A percentile compares a stretch with the other conserved stretches of the same genome.
These are phyloP conservation scores for Simalia tracyae DNA, from an alignment of 2,797 vertebrate genomes.

Conservation along the genomic window DNA sequence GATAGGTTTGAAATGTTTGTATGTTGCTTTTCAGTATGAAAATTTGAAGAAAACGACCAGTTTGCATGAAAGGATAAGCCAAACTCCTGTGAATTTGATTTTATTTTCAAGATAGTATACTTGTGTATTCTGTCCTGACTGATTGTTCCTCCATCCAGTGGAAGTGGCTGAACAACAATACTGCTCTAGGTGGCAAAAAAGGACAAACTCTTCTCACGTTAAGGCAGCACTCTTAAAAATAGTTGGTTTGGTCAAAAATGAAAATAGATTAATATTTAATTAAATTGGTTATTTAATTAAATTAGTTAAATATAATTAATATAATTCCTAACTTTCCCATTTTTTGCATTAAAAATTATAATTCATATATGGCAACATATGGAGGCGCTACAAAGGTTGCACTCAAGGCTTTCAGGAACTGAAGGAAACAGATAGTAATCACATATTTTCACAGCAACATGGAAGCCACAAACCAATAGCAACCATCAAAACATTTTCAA, in stretches of 20 bases:
- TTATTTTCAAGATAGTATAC: not conserved
- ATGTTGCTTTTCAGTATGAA: not conserved
- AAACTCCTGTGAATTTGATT: not conserved
- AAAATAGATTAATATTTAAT: not conserved
- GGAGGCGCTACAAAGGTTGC: not conserved
- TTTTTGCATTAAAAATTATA: not conserved
- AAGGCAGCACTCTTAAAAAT: not conserved
- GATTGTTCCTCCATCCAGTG: not conserved
- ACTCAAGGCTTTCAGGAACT: not conserved
- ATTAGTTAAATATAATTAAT: not conserved
- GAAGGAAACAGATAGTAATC: not conserved
- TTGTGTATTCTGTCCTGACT: not conserved
- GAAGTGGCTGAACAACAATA: not conserved
- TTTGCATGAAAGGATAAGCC: not conserved
- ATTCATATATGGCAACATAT: not conserved
- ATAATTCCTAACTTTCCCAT: not conserved
- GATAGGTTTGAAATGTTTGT: not conserved
- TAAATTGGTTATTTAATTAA: not conserved
- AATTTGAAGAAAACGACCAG: not conserved
- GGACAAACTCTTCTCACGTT: not conserved
- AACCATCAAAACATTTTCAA: not conserved
- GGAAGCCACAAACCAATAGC: not conserved
- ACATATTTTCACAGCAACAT: not conserved
- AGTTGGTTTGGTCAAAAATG: not conserved
- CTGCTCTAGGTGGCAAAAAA: not conserved